phyloP scores from a whole-genome alignment of 2,888 invertebrate species.

The Aspidiotus rigidus region DNA sequence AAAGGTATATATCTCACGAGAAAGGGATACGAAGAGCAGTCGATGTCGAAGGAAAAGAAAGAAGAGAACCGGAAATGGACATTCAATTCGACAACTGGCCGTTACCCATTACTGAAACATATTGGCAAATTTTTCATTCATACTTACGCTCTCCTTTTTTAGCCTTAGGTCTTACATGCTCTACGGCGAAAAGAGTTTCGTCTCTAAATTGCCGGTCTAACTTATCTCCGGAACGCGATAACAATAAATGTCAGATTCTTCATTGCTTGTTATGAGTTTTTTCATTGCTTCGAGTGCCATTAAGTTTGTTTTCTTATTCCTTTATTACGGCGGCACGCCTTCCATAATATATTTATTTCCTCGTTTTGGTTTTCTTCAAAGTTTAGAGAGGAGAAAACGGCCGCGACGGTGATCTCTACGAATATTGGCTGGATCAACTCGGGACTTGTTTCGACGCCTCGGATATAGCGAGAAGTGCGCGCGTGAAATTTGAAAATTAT shows the following conservation, averaged over 20 bases:
- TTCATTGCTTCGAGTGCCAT: slow-evolving; percentile 30
- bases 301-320: slow-evolving; percentile 27
- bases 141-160: neutral
- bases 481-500: too few relatives aligned
- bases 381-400: neutral
- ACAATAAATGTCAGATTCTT: slow-evolving; percentile 28
- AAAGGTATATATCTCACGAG: too few relatives aligned
- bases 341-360: slow-evolving; percentile 24
- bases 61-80: too few relatives aligned
- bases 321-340: slow-evolving; percentile 23
- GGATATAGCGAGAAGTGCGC: too few relatives aligned
- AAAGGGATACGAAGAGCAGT: too few relatives aligned
- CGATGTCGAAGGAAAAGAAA: too few relatives aligned
- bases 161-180: neutral
- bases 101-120: too few relatives aligned
- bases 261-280: slow-evolving; percentile 26
- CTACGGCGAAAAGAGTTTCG: slow-evolving; percentile 1
- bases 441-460: too few relatives aligned
- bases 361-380: slow-evolving; percentile 8
- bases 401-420: neutral
- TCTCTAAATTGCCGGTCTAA: neutral
- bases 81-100: too few relatives aligned
- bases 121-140: too few relatives aligned
- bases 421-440: too few relatives aligned
- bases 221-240: slow-evolving; percentile 10